phyloP scores from a whole-genome alignment of 2,797 vertebrate genomes.

The Loriculus beryllinus region DNA sequence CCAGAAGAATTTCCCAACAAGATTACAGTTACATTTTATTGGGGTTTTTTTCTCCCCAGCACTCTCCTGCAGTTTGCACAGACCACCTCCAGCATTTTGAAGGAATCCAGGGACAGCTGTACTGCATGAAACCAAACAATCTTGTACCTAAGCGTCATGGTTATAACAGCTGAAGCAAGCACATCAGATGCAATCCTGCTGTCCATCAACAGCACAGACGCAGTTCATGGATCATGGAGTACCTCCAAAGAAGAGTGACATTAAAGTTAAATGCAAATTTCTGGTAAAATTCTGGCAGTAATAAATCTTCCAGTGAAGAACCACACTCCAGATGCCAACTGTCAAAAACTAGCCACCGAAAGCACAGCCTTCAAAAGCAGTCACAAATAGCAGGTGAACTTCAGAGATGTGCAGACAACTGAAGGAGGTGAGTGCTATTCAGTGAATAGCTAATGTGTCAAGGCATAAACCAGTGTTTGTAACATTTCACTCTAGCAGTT shows the following conservation, averaged over 20 bases:
- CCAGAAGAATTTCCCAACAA: not conserved
- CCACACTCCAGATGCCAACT: not conserved
- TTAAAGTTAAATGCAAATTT: slow-evolving; percentile 3
- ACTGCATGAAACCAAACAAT: not conserved
- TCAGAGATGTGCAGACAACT: not conserved
- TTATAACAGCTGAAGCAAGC: not conserved
- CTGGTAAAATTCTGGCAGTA: not conserved
- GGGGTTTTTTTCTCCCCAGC: not conserved
- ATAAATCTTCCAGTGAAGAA: not conserved
- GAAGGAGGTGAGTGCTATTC: not conserved
- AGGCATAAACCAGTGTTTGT: not conserved
- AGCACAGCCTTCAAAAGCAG: not conserved
- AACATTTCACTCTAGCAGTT: not conserved
- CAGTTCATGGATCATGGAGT: not conserved
- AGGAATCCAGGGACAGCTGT: not conserved
- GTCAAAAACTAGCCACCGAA: not conserved
- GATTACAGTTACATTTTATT: not conserved
- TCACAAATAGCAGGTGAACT: not conserved
- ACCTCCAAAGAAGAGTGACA: not conserved
- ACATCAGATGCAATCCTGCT: not conserved
- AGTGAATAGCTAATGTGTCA: not conserved
- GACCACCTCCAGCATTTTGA: not conserved
- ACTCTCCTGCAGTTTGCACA: not conserved
- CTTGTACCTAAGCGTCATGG: not conserved
- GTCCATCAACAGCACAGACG: not conserved